These are phyloP conservation scores for Bellardia pandia DNA, from an alignment of 2,888 invertebrate genomes.

Conservation along the genomic window DNA sequence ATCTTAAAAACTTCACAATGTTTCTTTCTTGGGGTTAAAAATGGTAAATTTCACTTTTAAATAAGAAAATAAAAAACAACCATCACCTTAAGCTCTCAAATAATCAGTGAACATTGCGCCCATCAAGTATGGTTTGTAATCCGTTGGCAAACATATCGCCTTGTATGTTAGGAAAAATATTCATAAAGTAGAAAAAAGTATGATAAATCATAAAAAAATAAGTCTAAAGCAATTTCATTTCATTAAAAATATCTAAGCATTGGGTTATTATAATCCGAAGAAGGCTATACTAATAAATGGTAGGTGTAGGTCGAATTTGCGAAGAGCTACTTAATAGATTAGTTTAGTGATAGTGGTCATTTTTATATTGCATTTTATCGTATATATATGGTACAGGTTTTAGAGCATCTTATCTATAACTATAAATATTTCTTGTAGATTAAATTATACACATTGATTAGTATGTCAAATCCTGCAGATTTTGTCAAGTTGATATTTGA, in stretches of 20 bases:
- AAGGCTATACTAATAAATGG: not conserved
- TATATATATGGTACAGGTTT: too few species aligned
- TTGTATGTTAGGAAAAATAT: conserved; percentile 12
- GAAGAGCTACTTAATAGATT: not conserved
- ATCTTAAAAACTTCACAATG: not conserved
- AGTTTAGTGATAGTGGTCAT: too few species aligned
- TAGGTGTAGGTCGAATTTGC: not conserved
- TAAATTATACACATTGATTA: too few species aligned
- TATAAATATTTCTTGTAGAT: too few species aligned
- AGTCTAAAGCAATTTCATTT: conserved; percentile 42
- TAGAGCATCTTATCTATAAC: too few species aligned
- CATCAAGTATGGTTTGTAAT: conserved; percentile 28
- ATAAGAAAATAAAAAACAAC: conserved; percentile 2
- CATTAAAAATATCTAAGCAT: conserved; percentile 14
- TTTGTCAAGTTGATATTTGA: too few species aligned
- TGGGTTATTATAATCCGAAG: not conserved
- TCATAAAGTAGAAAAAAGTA: not conserved
- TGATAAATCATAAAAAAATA: conserved; percentile 34
- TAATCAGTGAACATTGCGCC: conserved; percentile 27
- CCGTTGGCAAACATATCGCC: conserved; percentile 23
- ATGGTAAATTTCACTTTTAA: conserved; percentile 48
- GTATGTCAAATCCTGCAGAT: too few species aligned
- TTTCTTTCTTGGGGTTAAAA: not conserved
- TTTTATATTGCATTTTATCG: too few species aligned
- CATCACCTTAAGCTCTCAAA: conserved; percentile 35